Conservation (phyloP, 2,797 vertebrate genomes). For the Prunella strophiata region DNA sequence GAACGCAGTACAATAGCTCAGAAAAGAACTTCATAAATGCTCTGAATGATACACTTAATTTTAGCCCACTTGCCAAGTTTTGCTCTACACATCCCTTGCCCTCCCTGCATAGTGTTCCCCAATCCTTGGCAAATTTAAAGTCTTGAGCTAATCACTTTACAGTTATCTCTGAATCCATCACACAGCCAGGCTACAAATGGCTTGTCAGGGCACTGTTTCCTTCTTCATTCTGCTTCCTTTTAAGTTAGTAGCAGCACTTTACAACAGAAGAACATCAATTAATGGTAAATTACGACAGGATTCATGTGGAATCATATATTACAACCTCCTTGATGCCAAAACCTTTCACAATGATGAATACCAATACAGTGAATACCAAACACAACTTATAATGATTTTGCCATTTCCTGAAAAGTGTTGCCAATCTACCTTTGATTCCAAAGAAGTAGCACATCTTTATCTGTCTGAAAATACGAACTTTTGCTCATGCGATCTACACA, state of each 20-base stretch:
- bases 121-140: conserved; percentile 23
- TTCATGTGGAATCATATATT: conserved; percentile 59
- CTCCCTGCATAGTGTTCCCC: not conserved
- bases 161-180: conserved; percentile 30
- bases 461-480: conserved; percentile 74
- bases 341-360: conserved; percentile 66
- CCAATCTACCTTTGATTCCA: conserved; percentile 77
- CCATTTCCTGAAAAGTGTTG: conserved; percentile 71
- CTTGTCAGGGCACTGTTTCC: conserved; percentile 16
- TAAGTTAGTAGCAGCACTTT: conserved; percentile 57
- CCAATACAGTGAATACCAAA: conserved; percentile 69
- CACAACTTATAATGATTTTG: conserved; percentile 67
- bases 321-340: conserved; percentile 63
- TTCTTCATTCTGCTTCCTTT: conserved; percentile 59
- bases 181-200: conserved; percentile 16
- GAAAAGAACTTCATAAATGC: not conserved
- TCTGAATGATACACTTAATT: not conserved
- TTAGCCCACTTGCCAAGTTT: not conserved
- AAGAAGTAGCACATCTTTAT: conserved; percentile 72
- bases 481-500: conserved; percentile 75
- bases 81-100: not conserved
- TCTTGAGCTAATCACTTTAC: conserved; percentile 29
- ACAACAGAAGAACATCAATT: conserved; percentile 70
- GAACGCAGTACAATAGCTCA: not conserved
- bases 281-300: conserved; percentile 69